Conservation (phyloP, 2,113 vertebrate species). For the Cyprinus carpio region DNA sequence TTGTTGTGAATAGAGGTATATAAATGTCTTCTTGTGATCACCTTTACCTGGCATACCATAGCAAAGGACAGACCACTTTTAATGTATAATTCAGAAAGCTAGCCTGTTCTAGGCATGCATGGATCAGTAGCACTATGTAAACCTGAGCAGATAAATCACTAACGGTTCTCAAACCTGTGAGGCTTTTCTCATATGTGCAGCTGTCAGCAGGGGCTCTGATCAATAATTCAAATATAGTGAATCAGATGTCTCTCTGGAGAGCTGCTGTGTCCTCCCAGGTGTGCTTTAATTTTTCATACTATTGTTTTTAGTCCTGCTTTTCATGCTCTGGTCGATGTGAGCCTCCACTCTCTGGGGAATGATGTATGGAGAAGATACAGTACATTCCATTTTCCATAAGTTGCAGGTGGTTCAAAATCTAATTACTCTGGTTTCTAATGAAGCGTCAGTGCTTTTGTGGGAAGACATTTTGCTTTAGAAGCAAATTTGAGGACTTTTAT, state of each 20-base stretch:
- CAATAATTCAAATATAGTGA: constrained; percentile 38
- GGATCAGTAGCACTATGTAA: constrained; percentile 12
- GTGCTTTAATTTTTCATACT: constrained; percentile 17
- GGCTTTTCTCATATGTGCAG: constrained; percentile 1
- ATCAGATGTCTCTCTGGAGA: background rate
- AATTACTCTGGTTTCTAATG: constrained; percentile 5
- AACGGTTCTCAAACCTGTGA: background rate
- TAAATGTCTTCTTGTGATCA: background rate
- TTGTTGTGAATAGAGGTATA: background rate
- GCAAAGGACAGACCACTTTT: background rate
- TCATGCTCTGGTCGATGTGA: background rate
- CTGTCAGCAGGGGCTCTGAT: constrained; percentile 23
- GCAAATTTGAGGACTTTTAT: background rate
- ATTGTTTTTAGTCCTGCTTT: constrained; percentile 22
- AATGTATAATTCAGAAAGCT: constrained; percentile 39
- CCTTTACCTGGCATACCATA: background rate
- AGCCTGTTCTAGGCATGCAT: background rate
- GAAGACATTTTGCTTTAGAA: background rate
- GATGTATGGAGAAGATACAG: constrained; percentile 1
- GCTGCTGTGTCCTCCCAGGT: constrained; percentile 16
- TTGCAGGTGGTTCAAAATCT: background rate
- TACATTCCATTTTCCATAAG: background rate
- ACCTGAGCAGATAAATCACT: constrained; percentile 28
- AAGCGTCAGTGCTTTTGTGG: background rate
- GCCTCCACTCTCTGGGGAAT: background rate